Percentiles rank a stretch among this genome's conserved stretches.
These are phyloP conservation scores for Notolabrus celidotus DNA, from an alignment of 2,797 vertebrate genomes.

Conservation along the genomic window DNA sequence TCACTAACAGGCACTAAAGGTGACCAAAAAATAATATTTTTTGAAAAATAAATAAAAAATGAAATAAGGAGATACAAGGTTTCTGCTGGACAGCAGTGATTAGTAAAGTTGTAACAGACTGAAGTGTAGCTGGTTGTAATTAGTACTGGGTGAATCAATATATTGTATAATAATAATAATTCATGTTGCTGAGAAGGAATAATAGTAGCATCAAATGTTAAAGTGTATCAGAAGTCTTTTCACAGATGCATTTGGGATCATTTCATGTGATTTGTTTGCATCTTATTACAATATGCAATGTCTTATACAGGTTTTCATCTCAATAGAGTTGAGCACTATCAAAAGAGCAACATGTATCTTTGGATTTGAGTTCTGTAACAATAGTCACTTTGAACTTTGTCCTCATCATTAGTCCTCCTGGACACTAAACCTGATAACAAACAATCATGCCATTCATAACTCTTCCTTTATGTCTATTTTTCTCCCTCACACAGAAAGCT, in stretches of 20 bases:
- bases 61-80: neutral
- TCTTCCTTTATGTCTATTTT: neutral
- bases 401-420: slow-evolving; percentile 11
- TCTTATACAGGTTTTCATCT: no score
- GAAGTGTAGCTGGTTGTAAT: neutral
- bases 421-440: slow-evolving; percentile 44
- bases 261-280: neutral
- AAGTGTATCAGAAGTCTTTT: no score
- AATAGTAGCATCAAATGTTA: no score
- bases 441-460: neutral
- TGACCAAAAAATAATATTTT: no score
- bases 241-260: neutral
- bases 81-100: no score
- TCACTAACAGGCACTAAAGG: no score
- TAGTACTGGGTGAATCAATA: neutral
- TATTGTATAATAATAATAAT: neutral
- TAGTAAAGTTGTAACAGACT: neutral
- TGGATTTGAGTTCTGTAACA: neutral
- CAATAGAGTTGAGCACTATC: no score
- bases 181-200: neutral
- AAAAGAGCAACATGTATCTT: neutral
- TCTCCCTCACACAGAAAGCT: slow-evolving; percentile 55
- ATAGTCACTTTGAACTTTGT: neutral
- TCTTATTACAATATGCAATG: no score
- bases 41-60: no score